These are phyloP conservation scores for Laterallus jamaicensis DNA, from an alignment of 2,113 vertebrate species.

Conservation along the genomic window DNA sequence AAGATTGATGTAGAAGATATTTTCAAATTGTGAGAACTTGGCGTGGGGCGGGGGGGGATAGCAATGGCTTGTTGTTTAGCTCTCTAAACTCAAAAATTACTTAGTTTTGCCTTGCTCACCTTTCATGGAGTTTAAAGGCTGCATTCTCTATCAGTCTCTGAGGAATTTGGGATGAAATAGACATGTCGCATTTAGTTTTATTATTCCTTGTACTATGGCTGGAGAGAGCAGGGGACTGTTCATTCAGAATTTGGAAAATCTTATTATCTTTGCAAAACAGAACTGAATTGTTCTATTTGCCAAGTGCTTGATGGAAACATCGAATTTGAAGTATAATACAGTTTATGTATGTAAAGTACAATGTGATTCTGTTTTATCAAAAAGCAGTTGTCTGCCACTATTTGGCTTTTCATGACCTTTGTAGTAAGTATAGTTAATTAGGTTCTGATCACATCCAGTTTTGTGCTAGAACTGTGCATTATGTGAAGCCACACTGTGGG, in stretches of 20 bases:
- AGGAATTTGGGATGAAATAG: neutral
- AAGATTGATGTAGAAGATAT: neutral
- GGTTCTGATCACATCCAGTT: neutral
- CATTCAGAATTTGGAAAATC: neutral
- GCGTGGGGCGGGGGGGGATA: neutral
- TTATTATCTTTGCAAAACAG: neutral
- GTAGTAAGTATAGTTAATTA: neutral
- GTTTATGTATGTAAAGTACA: neutral
- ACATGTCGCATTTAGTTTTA: neutral
- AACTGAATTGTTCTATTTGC: neutral
- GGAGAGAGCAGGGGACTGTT: neutral
- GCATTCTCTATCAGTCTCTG: neutral
- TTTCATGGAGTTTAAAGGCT: neutral
- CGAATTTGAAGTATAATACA: neutral
- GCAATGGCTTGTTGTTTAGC: neutral
- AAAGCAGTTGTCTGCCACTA: neutral
- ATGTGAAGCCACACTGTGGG: accelerated
- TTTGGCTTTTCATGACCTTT: neutral
- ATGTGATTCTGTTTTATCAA: neutral
- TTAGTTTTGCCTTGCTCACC: neutral
- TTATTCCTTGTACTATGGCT: neutral
- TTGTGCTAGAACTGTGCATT: neutral
- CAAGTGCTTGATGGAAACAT: neutral
- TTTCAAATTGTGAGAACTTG: neutral
- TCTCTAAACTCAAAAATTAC: neutral